Base-by-base conservation (phyloP, 2,888 invertebrate species). In the Hirudinaria manillensis region DNA sequence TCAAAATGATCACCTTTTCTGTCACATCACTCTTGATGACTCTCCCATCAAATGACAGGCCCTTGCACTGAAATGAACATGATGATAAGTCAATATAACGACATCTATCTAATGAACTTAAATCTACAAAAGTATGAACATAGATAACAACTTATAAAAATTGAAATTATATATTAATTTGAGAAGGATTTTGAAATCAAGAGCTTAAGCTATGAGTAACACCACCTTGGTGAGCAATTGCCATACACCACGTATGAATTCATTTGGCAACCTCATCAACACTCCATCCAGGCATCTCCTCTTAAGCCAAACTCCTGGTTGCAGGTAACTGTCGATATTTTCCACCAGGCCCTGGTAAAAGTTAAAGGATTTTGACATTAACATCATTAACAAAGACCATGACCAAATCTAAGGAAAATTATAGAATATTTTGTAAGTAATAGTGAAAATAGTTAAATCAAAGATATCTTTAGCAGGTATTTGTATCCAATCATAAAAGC, bases 231-330 rank as follows among this genome's bases (percentile, higher is more conserved):
- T 61, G 10, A 61, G 61, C 3, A 73, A 38, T n/a, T 16, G 21
- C 73, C 73, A 73, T 38, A 65, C 65, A n/a, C 45, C 61, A 16
- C 3, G 21, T 34, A 73, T 73, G 65, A 73, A 73, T 19, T 32
- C 32, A 21, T 73, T 61, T 16, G 73, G 73, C 24, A 73, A 65
- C 24, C 73, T 61, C 56, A 56, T 73, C 3, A 73, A 65, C 65
- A 65, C 65, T 10, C 73, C 73, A 34, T 73, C 73, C 36, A 73
- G 24, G 61, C 36, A 53, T 65, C 73, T 73, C 24, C 73, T 73
- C 65, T 65, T 73, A 10, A 73, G 16, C 73, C 73, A 73, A 36
- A 73, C 65, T 34, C 73, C 73, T 2, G 61, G 36, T 34, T 73
- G 61, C 34, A 65, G 4, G 65, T 73, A 73, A 36, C 55, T 36